Base-by-base conservation (phyloP, 2,797 vertebrate genomes). In the Stomatorhinus walkeri region DNA sequence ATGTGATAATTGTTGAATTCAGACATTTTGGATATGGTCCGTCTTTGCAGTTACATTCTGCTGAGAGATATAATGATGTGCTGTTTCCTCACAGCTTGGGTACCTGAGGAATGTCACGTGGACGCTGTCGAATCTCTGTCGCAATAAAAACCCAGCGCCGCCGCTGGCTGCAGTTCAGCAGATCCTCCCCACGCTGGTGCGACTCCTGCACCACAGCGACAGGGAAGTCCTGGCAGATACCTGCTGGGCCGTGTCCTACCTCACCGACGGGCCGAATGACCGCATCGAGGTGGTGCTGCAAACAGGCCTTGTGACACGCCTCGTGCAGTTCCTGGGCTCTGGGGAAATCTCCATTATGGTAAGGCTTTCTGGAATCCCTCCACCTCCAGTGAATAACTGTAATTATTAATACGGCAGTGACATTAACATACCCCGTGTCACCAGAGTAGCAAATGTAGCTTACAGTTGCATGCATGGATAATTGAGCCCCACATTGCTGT, bases 101-200 rank as follows among this genome's bases (percentile, higher is more conserved):
- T 99, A 98, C 90, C 93, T 99, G 87, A 97, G 98, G 72, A 99
- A 99, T 9, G 92, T 99, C 72, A 98, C 98, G 0, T 99, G 98
- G 98, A 99, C 98, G 0, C 91, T 99, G 90, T 99, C 98, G 0
- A 99, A 99, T 95, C 95, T 99, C 84, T 99, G 98, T 91, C 98
- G 98, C 79, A 99, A 99, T 90, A 99, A 99, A 94, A 99, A 98
- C 92, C 98, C 98, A 0, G 97, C 97, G 0, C 98, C 98, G 0
- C 97, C 98, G 0, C 89, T 99, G 19, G 92, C 93, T 0, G 97
- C 98, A 0, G 93, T 99, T 85, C 94, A 96, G 87, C 96, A 98
- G 93, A 96, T 99, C 87, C 92, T 99, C 10, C 98, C 98, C 0
- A 93, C 97, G 0, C 95, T 99, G 0, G 90, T 98, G 87, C 94